Evolutionary conservation across 2,888 invertebrate genomes (phyloP).

Genomic region (Drosophila lutescens): DNA sequence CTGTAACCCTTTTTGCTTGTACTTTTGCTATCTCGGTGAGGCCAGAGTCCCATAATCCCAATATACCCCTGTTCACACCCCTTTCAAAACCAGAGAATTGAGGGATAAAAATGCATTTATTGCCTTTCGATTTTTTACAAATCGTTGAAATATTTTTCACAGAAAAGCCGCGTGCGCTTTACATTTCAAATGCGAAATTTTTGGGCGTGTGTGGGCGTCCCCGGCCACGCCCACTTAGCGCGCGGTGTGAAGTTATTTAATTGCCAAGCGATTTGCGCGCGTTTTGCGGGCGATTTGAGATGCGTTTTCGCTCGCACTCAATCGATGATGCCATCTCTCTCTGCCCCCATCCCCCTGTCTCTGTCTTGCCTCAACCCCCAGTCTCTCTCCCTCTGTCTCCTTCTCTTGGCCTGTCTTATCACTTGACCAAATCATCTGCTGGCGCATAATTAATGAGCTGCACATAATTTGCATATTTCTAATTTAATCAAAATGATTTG

Average conservation of each 20-base stretch:
- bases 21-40: neutral
- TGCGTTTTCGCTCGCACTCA: conserved; percentile 26
- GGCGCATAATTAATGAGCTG: conserved; percentile 71
- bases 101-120: conserved; percentile 53
- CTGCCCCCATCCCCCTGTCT: neutral
- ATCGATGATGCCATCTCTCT: conserved; percentile 22
- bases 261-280: conserved; percentile 66
- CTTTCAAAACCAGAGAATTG: conserved; percentile 13
- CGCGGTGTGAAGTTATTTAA: conserved; percentile 83
- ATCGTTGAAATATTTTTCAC: conserved; percentile 76
- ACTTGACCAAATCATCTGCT: conserved; percentile 49
- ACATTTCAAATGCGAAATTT: conserved; percentile 54
- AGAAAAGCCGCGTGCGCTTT: conserved; percentile 72
- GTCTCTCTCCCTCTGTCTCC: neutral
- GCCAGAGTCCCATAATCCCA: neutral
- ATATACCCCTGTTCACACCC: conserved; percentile 12
- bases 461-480: conserved; percentile 80
- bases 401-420: conserved; percentile 28
- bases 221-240: conserved; percentile 60
- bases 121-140: conserved; percentile 74
- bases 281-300: conserved; percentile 46
- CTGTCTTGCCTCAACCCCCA: neutral
- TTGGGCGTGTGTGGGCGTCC: conserved; percentile 35
- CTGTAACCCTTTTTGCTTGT: neutral
- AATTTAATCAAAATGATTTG: conserved; percentile 80